phyloP scores from a whole-genome alignment of 2,797 vertebrate species.

The Myotis vivesi region DNA sequence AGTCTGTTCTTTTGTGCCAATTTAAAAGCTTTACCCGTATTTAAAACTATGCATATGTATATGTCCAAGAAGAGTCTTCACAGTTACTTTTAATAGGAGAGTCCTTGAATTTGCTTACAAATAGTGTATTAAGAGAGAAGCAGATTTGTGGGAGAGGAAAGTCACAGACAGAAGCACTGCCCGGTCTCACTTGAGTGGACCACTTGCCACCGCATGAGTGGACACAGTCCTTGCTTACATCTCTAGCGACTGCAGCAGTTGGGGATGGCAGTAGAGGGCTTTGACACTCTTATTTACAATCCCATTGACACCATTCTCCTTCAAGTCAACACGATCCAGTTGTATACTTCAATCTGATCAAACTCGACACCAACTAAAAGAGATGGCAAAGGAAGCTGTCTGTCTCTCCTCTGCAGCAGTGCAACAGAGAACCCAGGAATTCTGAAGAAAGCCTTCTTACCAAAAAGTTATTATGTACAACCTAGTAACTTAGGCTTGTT shows the following conservation, averaged over 20 bases:
- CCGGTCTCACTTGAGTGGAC: neutral
- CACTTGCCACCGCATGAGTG: neutral
- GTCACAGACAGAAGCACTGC: conserved; percentile 46
- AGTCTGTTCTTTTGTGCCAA: conserved; percentile 4
- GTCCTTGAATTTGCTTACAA: conserved; percentile 65
- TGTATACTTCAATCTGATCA: neutral
- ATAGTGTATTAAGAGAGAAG: conserved; percentile 63
- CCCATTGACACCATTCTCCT: neutral
- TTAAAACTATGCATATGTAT: conserved; percentile 75
- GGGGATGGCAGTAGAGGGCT: neutral
- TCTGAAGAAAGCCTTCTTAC: neutral
- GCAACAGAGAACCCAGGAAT: neutral
- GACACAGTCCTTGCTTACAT: neutral
- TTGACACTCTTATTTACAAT: neutral
- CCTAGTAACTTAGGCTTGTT: neutral
- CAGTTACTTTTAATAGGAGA: conserved; percentile 26
- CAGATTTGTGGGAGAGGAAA: neutral
- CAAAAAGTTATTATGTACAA: neutral
- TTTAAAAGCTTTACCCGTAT: conserved; percentile 65
- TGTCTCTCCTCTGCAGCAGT: neutral
- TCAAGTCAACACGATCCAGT: neutral
- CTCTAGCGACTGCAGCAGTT: neutral
- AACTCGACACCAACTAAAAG: neutral
- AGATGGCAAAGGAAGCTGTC: neutral
- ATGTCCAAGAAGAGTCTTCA: conserved; percentile 59